Evolutionary conservation across 1,140 invertebrate genomes (phyloP), one percentile per base, ranked within the genome.

Genomic region (Polypedilum vanderplanki): DNA sequence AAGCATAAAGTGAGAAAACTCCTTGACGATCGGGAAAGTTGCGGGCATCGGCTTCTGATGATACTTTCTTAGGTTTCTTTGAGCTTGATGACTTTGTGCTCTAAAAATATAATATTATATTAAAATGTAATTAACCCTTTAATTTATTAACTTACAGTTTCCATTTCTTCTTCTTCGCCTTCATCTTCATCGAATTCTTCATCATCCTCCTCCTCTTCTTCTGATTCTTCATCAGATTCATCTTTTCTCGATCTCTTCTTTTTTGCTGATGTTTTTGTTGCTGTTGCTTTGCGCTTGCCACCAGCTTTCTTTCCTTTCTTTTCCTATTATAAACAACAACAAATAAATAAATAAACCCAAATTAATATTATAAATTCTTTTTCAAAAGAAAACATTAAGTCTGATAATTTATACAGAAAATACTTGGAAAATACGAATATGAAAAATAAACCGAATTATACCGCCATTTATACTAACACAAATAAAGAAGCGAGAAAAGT

Each of bases 1-100:
- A 70, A 7, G 65, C 65, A 18, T 70, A 70, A 1, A 70, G 20
- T 0, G 65, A 70, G 18, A 70, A 70, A 3, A 70, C 20, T 5
- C 65, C 65, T 70, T 70, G 65, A 70, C 65, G 65, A 70, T 70
- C 65, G 17, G 65, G 65, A 18, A 70, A 70, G 20, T 70, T 70
- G 7, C 65, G 15, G 7, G 65, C 65, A 70, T 70, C 65, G 10
- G 65, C 65, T 22, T 70, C 65, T 9, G 65, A 70, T 20, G 65
- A 22, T 20, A 20, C 17, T 70, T 70, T 70, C 17, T 70, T 70
- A 8, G 65, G 9, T 18, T 70, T 70, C 65, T 70, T 70, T n/a
- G 15, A 10, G 65, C 65, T 70, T 70, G 65, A 57, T 20, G 46
- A 57, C 15, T 57, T 57, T n/a, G 17, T 70, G 18, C 65, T 70